Evolutionary conservation across 2,888 invertebrate genomes (phyloP), one percentile per base, ranked within the genome.

Genomic region (Trissonchulus latispiculum): DNA sequence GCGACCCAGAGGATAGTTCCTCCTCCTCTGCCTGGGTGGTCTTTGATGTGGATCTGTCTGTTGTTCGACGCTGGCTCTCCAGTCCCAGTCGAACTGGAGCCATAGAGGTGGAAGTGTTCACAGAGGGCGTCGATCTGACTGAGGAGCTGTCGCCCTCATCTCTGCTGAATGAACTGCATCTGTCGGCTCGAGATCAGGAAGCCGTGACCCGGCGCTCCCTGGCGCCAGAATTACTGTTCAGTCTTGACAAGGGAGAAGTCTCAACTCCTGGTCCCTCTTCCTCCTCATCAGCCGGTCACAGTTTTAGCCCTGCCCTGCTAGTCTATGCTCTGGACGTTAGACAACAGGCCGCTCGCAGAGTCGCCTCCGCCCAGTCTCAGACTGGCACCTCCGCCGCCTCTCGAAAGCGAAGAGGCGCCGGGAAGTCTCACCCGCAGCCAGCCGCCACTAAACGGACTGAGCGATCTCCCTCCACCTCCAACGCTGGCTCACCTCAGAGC

Each of bases 331-430:
- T 23, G 2, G 69, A 68, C 36, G 29, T 68, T 3, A n/a, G 8
- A n/a, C 69, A 68, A n/a, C 36, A 33, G 36, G 69, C 69, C n/a
- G n/a, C 35, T 23, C 69, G 69, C n/a, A n/a, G n/a, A n/a, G n/a
- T n/a, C n/a, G n/a, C n/a, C n/a, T n/a, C n/a, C n/a, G n/a, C 33
- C 15, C 31, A 23, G n/a, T 32, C 69, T 2, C 48, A 48, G 48
- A 48, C 48, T 8, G 8, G 23, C 48, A 23, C 48, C 8, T 23
- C 8, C 23, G 8, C 23, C 48, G 8, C 23, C 8, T 48, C 48
- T 8, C 48, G 48, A 15, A 8, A 48, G 23, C 8, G 48, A 23
- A 8, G 48, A 8, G 48, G 23, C 48, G n/a, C n/a, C n/a, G n/a
- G n/a, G n/a, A n/a, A n/a, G n/a, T n/a, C n/a, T n/a, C n/a, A n/a